phyloP scores from a whole-genome alignment of 2,797 vertebrate genomes.

The Platyrinchus mystaceus region DNA sequence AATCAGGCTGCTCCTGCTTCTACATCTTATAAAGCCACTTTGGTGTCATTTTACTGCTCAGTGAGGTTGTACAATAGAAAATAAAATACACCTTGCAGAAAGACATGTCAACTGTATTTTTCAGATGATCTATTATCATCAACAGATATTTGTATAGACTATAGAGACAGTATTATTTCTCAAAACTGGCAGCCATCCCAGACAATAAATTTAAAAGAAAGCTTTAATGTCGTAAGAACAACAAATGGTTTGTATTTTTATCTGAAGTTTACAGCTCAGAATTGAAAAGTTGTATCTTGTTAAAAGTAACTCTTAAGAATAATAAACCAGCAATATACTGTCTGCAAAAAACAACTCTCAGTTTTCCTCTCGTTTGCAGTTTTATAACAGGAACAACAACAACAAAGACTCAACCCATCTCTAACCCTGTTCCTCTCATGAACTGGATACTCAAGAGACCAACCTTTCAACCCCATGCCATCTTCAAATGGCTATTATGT shows the following conservation, averaged over 20 bases:
- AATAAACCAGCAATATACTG: background rate
- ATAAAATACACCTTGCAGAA: background rate
- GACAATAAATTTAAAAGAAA: background rate
- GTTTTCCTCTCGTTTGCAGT: background rate
- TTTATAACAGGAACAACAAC: background rate
- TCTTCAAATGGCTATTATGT: background rate
- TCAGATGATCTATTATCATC: background rate
- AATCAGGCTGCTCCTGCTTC: background rate
- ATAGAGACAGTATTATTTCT: background rate
- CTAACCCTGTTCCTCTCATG: background rate
- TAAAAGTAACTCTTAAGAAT: background rate
- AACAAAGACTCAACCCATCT: fast-evolving
- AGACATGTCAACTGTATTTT: background rate
- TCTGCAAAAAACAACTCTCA: background rate
- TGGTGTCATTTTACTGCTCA: background rate
- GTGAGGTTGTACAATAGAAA: background rate
- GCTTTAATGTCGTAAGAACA: background rate
- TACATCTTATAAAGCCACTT: background rate
- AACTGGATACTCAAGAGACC: background rate
- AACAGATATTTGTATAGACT: background rate
- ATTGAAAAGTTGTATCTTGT: background rate
- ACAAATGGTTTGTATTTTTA: background rate
- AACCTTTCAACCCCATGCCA: background rate
- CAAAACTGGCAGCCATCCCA: background rate
- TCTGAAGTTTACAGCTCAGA: background rate